Evolutionary conservation across 2,797 vertebrate species (phyloP).

Genomic region (Pyrocephalus nanus): DNA sequence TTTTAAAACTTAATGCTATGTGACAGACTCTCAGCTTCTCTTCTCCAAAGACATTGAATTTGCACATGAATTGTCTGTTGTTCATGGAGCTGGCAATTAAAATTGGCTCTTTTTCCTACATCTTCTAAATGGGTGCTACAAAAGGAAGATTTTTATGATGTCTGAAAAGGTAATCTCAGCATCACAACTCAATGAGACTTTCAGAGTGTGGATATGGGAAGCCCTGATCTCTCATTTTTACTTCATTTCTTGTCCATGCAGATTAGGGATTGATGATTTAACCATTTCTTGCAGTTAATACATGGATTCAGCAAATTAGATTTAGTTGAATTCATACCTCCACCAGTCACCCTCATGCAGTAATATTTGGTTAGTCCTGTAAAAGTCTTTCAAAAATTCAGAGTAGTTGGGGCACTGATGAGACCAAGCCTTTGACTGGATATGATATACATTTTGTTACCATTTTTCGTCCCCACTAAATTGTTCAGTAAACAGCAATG

Average conservation of each 20-base stretch:
- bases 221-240: neutral
- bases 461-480: neutral
- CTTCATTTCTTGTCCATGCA: neutral
- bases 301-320: neutral
- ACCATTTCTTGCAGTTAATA: neutral
- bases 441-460: neutral
- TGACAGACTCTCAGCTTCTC: neutral
- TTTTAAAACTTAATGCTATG: constrained; percentile 50
- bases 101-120: neutral
- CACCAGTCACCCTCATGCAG: neutral
- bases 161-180: neutral
- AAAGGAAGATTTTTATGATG: neutral
- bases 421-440: neutral
- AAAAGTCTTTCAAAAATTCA: neutral
- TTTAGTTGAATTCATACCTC: neutral
- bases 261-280: neutral
- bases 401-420: neutral
- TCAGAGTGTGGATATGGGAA: neutral
- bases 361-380: neutral
- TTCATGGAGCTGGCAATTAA: neutral
- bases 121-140: neutral
- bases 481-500: neutral
- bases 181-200: neutral
- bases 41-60: neutral
- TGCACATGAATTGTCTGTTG: neutral